Conservation (phyloP, 2,888 invertebrate genomes). For the Metalampra italica region DNA sequence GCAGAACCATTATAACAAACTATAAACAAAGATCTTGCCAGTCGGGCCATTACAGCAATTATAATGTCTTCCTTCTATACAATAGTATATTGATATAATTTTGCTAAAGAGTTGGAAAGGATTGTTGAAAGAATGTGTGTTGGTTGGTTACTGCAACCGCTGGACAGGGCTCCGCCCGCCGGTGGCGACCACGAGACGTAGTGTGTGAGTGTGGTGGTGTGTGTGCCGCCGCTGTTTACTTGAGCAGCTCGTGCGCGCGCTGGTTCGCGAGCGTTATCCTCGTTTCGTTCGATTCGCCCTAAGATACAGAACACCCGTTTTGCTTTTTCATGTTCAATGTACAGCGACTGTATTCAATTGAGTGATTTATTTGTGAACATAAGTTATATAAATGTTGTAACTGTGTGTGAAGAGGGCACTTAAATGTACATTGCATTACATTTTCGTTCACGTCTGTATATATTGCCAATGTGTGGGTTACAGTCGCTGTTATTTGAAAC, state of each 20-base stretch:
- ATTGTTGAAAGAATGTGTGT: not conserved
- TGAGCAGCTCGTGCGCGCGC: conserved; percentile 96
- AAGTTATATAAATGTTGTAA: no score
- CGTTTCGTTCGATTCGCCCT: conserved; percentile 94
- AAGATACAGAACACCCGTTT: conserved; percentile 59
- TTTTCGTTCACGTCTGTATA: not conserved
- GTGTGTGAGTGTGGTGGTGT: conserved; percentile 36
- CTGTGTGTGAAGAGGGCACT: not conserved
- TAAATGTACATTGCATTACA: conserved; percentile 6
- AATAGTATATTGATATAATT: no score
- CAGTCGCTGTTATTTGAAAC: conserved; percentile 50
- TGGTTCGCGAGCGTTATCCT: conserved; percentile 98
- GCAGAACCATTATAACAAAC: conserved; percentile 19
- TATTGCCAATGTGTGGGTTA: conserved; percentile 7
- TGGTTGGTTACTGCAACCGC: conserved; percentile 31
- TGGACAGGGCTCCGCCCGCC: conserved; percentile 11
- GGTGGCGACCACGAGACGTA: conserved; percentile 59
- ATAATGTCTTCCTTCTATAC: no score
- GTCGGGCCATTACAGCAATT: no score
- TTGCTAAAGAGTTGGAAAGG: not conserved
- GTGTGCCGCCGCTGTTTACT: conserved; percentile 81
- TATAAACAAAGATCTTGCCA: no score
- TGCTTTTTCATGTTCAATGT: conserved; percentile 44
- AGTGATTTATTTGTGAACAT: no score
- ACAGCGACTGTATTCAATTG: conserved; percentile 42